Evolutionary conservation across 2,113 vertebrate genomes (phyloP).

Genomic region (Chroicocephalus ridibundus): DNA sequence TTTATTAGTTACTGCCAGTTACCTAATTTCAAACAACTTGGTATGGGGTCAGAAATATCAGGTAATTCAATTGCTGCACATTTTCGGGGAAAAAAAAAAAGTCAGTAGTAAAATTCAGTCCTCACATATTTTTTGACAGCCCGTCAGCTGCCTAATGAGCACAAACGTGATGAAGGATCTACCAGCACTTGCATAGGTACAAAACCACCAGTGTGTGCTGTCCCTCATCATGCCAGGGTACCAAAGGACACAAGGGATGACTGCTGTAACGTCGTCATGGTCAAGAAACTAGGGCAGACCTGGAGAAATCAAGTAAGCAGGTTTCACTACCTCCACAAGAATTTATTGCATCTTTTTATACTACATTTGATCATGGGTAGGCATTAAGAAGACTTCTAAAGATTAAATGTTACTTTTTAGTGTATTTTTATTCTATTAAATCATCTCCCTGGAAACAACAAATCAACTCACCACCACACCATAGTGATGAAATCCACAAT

Average conservation of each 20-base stretch:
- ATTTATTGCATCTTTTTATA: background rate
- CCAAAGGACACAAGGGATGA: background rate
- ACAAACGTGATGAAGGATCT: background rate
- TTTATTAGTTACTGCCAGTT: background rate
- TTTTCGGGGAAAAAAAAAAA: background rate
- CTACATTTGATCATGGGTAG: background rate
- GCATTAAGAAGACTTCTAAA: background rate
- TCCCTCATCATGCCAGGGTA: fast-evolving
- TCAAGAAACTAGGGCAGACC: background rate
- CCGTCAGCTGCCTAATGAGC: background rate
- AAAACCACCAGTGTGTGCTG: background rate
- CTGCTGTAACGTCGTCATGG: background rate
- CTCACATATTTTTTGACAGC: background rate
- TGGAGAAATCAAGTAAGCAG: background rate
- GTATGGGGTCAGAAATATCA: background rate
- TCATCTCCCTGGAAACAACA: background rate
- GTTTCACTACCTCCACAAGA: background rate
- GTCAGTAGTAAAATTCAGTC: background rate
- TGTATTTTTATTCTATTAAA: background rate
- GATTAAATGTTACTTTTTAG: background rate
- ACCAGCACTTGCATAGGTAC: background rate
- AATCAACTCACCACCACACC: background rate
- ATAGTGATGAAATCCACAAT: background rate
- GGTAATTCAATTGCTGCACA: background rate
- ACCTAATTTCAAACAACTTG: background rate